These are phyloP conservation scores for Trochalopteron elliotii DNA, from an alignment of 2,113 vertebrate genomes.

Conservation along the genomic window DNA sequence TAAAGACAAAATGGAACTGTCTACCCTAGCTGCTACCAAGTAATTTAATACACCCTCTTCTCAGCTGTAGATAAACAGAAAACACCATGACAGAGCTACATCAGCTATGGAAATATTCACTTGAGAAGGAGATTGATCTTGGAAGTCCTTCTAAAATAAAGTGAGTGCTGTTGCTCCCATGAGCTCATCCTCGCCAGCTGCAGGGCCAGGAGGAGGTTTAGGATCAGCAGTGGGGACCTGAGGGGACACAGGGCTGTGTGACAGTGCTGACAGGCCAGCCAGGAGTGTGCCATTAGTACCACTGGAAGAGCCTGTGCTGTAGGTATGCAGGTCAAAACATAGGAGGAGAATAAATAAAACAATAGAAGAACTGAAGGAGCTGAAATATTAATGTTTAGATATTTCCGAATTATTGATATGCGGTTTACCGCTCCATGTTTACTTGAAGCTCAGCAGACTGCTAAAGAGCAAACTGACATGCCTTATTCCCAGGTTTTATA, in stretches of 20 bases:
- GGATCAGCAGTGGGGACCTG: neutral
- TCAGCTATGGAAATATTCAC: neutral
- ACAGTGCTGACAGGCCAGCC: rapidly evolving
- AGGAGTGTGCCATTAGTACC: neutral
- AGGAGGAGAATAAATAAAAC: neutral
- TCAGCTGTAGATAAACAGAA: neutral
- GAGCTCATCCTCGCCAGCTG: neutral
- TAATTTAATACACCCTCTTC: slow-evolving; percentile 11
- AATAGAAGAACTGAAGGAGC: neutral
- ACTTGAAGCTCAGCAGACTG: neutral
- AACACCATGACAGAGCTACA: neutral
- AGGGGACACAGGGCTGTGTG: neutral
- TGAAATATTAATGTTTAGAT: neutral
- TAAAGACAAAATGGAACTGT: neutral
- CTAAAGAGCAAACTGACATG: neutral
- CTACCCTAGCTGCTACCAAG: slow-evolving; percentile 12
- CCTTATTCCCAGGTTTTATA: neutral
- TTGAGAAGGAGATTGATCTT: neutral
- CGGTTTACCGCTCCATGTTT: neutral
- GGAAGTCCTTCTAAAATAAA: neutral
- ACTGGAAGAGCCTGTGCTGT: neutral
- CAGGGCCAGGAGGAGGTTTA: neutral
- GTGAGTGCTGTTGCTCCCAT: neutral
- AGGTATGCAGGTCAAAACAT: neutral
- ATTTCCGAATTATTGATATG: neutral